phyloP scores from a whole-genome alignment of 2,797 vertebrate genomes.

The Moxostoma hubbsi region DNA sequence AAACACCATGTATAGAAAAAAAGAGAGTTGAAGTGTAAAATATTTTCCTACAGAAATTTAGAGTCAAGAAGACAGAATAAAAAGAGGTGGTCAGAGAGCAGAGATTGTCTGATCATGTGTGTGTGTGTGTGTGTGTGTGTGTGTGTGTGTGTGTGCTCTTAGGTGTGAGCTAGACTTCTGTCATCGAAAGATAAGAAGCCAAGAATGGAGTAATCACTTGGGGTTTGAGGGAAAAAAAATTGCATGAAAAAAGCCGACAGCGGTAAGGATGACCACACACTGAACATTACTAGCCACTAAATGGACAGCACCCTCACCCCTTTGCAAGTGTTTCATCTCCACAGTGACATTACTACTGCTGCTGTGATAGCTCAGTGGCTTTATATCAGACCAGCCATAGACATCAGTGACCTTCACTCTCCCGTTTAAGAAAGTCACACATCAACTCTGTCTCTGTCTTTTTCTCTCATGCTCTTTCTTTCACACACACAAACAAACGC shows the following conservation, averaged over 20 bases:
- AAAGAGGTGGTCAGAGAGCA: neutral
- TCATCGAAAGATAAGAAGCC: slow-evolving; percentile 33
- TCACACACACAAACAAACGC: neutral
- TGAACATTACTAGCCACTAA: slow-evolving; percentile 31
- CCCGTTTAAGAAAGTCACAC: slow-evolving; percentile 9
- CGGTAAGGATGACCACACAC: slow-evolving; percentile 37
- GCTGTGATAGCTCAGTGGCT: slow-evolving; percentile 33
- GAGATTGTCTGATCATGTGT: slow-evolving; percentile 11
- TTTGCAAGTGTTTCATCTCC: slow-evolving; percentile 41
- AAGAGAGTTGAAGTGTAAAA: neutral
- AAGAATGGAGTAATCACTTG: slow-evolving; percentile 36
- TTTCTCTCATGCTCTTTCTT: neutral
- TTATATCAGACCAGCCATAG: slow-evolving; percentile 36
- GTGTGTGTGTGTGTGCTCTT: slow-evolving; percentile 29
- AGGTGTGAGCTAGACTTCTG: slow-evolving; percentile 22
- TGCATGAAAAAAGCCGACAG: slow-evolving; percentile 21
- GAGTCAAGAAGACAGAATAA: neutral
- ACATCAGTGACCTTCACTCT: slow-evolving; percentile 24
- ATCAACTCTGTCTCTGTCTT: neutral
- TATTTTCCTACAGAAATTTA: neutral
- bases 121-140: slow-evolving; percentile 21
- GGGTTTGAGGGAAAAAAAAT: slow-evolving; percentile 30
- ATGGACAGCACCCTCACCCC: slow-evolving; percentile 6
- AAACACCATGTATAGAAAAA: neutral
- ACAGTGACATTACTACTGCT: slow-evolving; percentile 37